Percentiles rank a stretch among this genome's conserved stretches.
phyloP scores from a whole-genome alignment of 2,888 invertebrate species.

The Arrhopalites spinosus region DNA sequence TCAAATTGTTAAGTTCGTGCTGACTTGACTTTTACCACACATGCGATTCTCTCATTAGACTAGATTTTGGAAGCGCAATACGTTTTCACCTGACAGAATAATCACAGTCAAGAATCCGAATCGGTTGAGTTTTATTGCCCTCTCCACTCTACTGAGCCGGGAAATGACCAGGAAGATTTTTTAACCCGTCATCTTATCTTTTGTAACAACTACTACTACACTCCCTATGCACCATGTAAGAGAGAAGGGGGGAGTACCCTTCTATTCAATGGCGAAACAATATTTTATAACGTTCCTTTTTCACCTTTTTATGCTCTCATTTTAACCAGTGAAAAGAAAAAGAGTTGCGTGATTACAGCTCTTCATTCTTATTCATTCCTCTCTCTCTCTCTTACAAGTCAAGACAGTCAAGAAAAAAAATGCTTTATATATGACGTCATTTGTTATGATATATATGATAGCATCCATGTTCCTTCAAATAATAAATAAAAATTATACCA shows the following conservation, averaged over 20 bases:
- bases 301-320: background rate
- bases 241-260: too few relatives aligned
- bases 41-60: conserved; percentile 38
- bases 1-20: conserved; percentile 5
- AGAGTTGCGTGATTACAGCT: background rate
- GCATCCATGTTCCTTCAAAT: too few relatives aligned
- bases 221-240: too few relatives aligned
- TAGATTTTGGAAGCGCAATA: conserved; percentile 34
- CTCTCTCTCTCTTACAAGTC: too few relatives aligned
- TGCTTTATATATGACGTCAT: too few relatives aligned
- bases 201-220: conserved; percentile 3
- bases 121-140: conserved; percentile 10
- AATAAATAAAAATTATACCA: too few relatives aligned
- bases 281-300: too few relatives aligned
- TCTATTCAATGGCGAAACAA: too few relatives aligned
- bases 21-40: conserved; percentile 5
- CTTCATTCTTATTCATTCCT: too few relatives aligned
- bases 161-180: conserved; percentile 23
- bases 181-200: conserved; percentile 26
- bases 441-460: too few relatives aligned
- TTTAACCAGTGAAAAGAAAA: background rate
- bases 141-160: background rate
- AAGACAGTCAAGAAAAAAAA: too few relatives aligned
- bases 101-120: conserved; percentile 31
- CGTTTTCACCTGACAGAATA: conserved; percentile 36